Percentiles rank a stretch among this genome's conserved stretches.
These are phyloP conservation scores for Drosophila rhopaloa DNA, from an alignment of 1,140 invertebrate species.

Conservation along the genomic window DNA sequence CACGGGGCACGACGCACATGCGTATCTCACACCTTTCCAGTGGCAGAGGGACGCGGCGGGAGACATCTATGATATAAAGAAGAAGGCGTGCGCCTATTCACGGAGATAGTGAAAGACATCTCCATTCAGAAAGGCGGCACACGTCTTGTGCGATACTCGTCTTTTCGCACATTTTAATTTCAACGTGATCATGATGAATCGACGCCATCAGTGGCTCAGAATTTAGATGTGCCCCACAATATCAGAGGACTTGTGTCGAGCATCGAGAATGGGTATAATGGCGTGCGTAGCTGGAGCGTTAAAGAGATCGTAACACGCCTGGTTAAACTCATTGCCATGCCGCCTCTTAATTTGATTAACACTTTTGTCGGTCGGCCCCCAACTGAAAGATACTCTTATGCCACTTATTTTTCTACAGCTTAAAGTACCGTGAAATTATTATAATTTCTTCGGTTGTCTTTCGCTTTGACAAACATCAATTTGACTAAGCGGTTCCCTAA, in stretches of 20 bases:
- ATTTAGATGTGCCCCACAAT: constrained; percentile 47
- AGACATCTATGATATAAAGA: not conserved
- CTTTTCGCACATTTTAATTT: constrained; percentile 61
- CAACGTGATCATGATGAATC: constrained; percentile 63
- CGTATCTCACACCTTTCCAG: constrained; percentile 44
- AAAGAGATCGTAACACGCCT: constrained; percentile 78
- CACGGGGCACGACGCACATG: constrained; percentile 64
- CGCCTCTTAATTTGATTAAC: constrained; percentile 78
- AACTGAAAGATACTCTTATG: constrained; percentile 22
- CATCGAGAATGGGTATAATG: constrained; percentile 39
- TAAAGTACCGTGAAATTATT: constrained; percentile 72
- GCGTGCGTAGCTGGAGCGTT: constrained; percentile 82
- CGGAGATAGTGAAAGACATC: constrained; percentile 19
- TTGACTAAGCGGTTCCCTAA: constrained; percentile 20
- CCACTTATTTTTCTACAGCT: constrained; percentile 38
- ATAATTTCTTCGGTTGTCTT: constrained; percentile 62
- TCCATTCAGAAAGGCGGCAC: constrained; percentile 52
- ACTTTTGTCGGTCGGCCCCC: constrained; percentile 49
- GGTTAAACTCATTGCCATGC: constrained; percentile 61
- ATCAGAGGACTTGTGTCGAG: not conserved
- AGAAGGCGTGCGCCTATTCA: not conserved
- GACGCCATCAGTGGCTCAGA: constrained; percentile 51
- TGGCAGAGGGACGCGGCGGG: not conserved
- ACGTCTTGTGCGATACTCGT: constrained; percentile 33
- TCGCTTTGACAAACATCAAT: constrained; percentile 63